A percentile compares a stretch with the other conserved stretches of the same genome.
These are phyloP conservation scores for Acleris emargana DNA, from an alignment of 2,888 invertebrate genomes.

Conservation along the genomic window DNA sequence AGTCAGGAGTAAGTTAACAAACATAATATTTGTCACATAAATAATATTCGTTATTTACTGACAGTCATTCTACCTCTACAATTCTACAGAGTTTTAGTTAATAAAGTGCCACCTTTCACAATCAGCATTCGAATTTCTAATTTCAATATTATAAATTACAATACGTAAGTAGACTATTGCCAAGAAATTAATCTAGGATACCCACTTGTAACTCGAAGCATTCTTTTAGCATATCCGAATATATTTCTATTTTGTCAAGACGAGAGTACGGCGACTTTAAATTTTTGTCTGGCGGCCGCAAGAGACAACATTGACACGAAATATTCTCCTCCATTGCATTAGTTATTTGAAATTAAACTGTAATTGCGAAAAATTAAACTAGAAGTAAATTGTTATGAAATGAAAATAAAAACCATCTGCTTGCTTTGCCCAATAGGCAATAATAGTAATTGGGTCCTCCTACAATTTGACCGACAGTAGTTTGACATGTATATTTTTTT, in stretches of 20 bases:
- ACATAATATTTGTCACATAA: too few species aligned
- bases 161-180: background rate
- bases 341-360: background rate
- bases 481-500: constrained; percentile 23
- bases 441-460: too few species aligned
- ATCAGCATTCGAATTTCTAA: too few species aligned
- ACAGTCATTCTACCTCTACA: too few species aligned
- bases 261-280: constrained; percentile 57
- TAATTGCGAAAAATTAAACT: background rate
- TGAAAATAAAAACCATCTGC: constrained; percentile 19
- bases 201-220: constrained; percentile 75
- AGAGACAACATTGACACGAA: constrained; percentile 65
- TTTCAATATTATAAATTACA: too few species aligned
- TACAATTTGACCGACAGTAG: constrained; percentile 26
- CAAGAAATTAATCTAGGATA: constrained; percentile 25
- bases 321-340: constrained; percentile 52
- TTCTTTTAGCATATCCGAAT: constrained; percentile 71
- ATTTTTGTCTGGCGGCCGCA: constrained; percentile 67
- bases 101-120: too few species aligned
- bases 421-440: constrained; percentile 1
- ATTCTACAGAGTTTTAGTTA: too few species aligned
- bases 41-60: too few species aligned
- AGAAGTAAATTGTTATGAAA: background rate
- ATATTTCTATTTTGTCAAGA: constrained; percentile 64
- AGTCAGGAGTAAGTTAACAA: too few species aligned